These are phyloP conservation scores for Sinocyclocheilus anophthalmus DNA, from an alignment of 2,113 vertebrate species.

Conservation along the genomic window DNA sequence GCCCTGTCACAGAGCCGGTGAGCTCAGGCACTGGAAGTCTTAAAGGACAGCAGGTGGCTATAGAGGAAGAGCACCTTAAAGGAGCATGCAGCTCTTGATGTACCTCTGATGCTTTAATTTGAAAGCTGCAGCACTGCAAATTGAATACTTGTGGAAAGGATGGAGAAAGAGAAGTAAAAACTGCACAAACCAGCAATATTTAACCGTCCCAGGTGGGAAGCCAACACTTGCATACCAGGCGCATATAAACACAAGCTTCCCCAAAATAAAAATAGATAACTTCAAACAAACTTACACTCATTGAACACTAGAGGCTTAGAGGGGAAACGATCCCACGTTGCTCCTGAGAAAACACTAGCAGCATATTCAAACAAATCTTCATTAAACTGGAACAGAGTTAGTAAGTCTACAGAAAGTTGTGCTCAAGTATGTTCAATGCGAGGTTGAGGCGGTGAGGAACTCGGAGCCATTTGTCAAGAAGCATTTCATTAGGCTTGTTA, in stretches of 20 bases:
- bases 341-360: constrained; percentile 22
- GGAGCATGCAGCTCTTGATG: too few species aligned
- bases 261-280: constrained; percentile 67
- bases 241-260: constrained; percentile 63
- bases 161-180: too few species aligned
- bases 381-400: constrained; percentile 18
- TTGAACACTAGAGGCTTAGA: constrained; percentile 46
- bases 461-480: constrained; percentile 1
- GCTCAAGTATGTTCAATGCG: too few species aligned
- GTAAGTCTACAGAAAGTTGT: neutral
- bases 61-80: too few species aligned
- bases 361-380: constrained; percentile 34
- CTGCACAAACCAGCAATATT: too few species aligned
- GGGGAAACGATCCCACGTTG: constrained; percentile 40
- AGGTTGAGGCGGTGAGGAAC: neutral
- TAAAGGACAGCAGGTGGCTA: too few species aligned
- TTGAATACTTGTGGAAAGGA: too few species aligned
- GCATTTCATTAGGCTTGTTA: constrained; percentile 10
- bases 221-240: constrained; percentile 65
- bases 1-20: too few species aligned
- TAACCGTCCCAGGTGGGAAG: constrained; percentile 53
- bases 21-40: too few species aligned
- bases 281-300: constrained; percentile 66
- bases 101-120: too few species aligned
- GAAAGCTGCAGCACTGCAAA: too few species aligned